Evolutionary conservation across 92 coral and sea anemone genomes (phyloP), one percentile per base, ranked within the genome.

Genomic region (Actinostola sp.): DNA sequence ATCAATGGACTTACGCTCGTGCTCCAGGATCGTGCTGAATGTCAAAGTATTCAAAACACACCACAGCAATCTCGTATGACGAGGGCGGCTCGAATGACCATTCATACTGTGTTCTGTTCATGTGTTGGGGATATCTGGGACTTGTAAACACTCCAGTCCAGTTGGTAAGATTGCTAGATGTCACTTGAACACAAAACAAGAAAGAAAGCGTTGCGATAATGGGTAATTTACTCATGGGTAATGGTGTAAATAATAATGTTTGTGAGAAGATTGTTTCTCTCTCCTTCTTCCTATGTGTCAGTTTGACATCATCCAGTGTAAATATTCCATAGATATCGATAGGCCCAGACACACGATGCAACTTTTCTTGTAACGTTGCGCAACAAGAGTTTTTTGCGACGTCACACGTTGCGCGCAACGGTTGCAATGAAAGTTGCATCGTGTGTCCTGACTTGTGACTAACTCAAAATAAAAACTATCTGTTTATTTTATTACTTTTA

Each of bases 21-120:
- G 67, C 50, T 14, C 60, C 43, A 28, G 23, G 8, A 24, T 25
- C 71, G 16, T 50, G 71, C 10, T 45, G 39, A 6, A 67, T 16
- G 26, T 66, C 23, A 17, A 66, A 10, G 9, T 25, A 13, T 46
- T 48, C 61, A 49, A 67, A 39, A 31, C 60, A 67, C 20, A 67
- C 20, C 29, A 67, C 35, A 5, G 33, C 30, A 31, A 52, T 28
- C 0, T 52, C 73, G 30, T 67, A 48, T 23, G 44, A 17, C 6
- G 57, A 27, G 24, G 73, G 61, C 29, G 61, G 59, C 1, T 10
- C 15, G 38, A 67, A 67, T 14, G 73, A 48, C 73, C 73, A 67
- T 49, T 48, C 61, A 32, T 67, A 50, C 23, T 67, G 24, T 7
- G 60, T 43, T 31, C 57, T 35, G 0, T 50, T 46, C 73, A 67